Base-by-base conservation (phyloP, 2,797 vertebrate species). In the Darevskia nairensis region DNA sequence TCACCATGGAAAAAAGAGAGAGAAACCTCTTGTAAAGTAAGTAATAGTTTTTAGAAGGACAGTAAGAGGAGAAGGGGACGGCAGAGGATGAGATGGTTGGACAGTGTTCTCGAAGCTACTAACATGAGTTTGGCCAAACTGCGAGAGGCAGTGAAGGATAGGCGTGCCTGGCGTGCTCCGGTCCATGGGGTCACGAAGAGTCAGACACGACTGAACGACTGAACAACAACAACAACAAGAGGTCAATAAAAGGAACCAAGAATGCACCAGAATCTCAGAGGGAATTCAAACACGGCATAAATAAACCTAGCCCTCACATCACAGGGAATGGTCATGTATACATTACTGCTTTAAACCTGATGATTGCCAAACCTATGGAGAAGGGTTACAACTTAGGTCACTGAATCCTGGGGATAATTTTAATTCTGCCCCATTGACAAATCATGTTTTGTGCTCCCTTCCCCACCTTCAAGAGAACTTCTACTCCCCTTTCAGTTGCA, bases 161-260 rank as follows among this genome's bases (percentile, higher is more conserved):
- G n/a, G n/a, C n/a, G n/a, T n/a, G n/a, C n/a, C n/a, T n/a, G n/a
- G n/a, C n/a, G n/a, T n/a, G n/a, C n/a, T n/a, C n/a, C n/a, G n/a
- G n/a, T n/a, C n/a, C n/a, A n/a, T n/a, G n/a, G n/a, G n/a, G n/a
- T n/a, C n/a, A n/a, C n/a, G n/a, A n/a, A n/a, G n/a, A n/a, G n/a
- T n/a, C n/a, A n/a, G n/a, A n/a, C n/a, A n/a, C n/a, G n/a, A n/a
- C n/a, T n/a, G n/a, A n/a, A n/a, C n/a, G n/a, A n/a, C n/a, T n/a
- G n/a, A n/a, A n/a, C n/a, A n/a, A n/a, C n/a, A n/a, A n/a, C n/a
- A n/a, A n/a, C n/a, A n/a, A n/a, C n/a, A n/a, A n/a, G n/a, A n/a
- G n/a, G 35, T 46, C 86, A 87, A 68, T 76, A 82, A 82, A 87
- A 80, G 44, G 46, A 59, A 46, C 69, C 27, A 80, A 55, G 39